Base-by-base conservation (phyloP, 2,797 vertebrate species). In the Epinephelus malabaricus region DNA sequence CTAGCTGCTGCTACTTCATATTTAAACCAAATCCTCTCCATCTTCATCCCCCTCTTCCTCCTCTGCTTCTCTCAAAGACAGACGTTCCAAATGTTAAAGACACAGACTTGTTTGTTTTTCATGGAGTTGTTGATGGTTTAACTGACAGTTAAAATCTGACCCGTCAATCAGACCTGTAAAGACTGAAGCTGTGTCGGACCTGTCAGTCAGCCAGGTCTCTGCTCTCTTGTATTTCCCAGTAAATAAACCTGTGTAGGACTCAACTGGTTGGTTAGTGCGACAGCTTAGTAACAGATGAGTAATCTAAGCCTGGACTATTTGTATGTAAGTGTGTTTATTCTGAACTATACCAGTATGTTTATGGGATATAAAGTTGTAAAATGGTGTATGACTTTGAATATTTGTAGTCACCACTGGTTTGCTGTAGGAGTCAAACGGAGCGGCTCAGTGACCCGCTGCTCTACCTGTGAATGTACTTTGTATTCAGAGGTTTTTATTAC, bases 391-490 rank as follows among this genome's bases (percentile, higher is more conserved):
- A 87, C 73, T 87, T 84, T 90, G 81, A 87, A 66, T 86, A 87
- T 92, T 85, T 86, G 88, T 90, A 89, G 86, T 92, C 75, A 75
- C 59, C 79, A 59, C 75, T 88, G 88, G 81, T 89, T 92, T 78
- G 82, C 88, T 81, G 90, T 91, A 90, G 90, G 84, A 88, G 54
- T 86, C 75, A 47, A 72, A 65, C 78, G 34, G 84, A 89, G 87
- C 86, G 83, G 89, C 86, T 74, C 55, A 14, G 79, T 62, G 75
- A 86, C 80, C 78, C 58, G 88, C 89, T 86, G 88, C 88, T 87
- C 83, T 91, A 82, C 90, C 90, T 91, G 92, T 95, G 94, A 95
- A 95, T 95, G 95, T 95, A 93, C 87, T 95, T 96, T 96, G 94
- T 95, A 95, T 93, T 93, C 90, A 90, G 92, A 92, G 89, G 86